Conservation (phyloP, 2,113 vertebrate species). For the Numida meleagris region DNA sequence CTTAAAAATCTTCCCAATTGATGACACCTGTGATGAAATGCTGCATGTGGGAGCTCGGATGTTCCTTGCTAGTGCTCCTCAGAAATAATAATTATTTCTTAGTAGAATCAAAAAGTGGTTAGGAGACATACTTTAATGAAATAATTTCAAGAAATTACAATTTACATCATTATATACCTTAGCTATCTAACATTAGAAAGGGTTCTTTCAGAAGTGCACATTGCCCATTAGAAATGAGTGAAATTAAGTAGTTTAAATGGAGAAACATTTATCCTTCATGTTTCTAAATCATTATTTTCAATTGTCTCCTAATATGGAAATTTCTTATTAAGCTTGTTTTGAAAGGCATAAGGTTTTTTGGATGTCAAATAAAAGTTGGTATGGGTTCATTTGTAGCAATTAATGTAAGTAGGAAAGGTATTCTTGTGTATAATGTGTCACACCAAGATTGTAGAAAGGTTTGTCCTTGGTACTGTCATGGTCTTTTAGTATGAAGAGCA, state of each 20-base stretch:
- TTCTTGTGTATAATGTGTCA: neutral
- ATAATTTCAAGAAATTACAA: neutral
- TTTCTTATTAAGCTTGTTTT: neutral
- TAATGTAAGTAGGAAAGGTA: neutral
- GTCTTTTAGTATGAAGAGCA: slow-evolving; percentile 52
- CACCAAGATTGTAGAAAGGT: neutral
- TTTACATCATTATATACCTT: neutral
- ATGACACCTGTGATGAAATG: neutral
- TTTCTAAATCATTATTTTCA: slow-evolving; percentile 29
- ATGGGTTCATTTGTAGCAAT: neutral
- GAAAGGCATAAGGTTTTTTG: neutral
- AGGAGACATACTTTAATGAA: neutral
- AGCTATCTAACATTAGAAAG: neutral
- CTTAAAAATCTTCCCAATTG: neutral
- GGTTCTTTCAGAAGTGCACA: neutral
- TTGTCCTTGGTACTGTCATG: slow-evolving; percentile 32
- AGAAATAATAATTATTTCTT: slow-evolving; percentile 21
- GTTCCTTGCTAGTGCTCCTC: neutral
- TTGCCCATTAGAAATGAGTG: neutral
- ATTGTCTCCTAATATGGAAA: neutral
- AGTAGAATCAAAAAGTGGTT: neutral
- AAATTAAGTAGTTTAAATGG: neutral
- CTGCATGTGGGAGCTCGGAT: neutral
- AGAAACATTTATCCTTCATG: neutral
- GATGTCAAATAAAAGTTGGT: slow-evolving; percentile 3